Evolutionary conservation across 2,113 vertebrate genomes (phyloP).

Genomic region (Caretta caretta): DNA sequence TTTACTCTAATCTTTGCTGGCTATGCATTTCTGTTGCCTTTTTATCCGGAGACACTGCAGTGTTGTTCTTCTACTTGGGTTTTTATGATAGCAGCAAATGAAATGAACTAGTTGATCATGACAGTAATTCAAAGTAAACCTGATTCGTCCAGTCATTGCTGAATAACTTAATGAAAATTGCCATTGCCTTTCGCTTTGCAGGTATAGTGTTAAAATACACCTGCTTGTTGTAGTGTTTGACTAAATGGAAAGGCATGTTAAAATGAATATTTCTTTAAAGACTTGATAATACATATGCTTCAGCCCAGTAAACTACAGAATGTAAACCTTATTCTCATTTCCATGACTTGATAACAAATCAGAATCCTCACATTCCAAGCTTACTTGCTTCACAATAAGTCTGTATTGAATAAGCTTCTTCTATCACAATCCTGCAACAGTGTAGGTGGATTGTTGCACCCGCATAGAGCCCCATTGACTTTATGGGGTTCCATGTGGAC

Average conservation of each 20-base stretch:
- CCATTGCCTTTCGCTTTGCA: background rate
- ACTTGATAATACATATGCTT: background rate
- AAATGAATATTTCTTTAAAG: background rate
- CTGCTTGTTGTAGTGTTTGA: background rate
- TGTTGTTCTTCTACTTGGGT: background rate
- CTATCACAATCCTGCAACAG: background rate
- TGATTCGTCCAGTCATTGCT: background rate
- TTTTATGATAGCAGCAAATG: background rate
- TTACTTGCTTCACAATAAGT: background rate
- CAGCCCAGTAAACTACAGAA: background rate
- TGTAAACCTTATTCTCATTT: background rate
- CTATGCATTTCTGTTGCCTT: background rate
- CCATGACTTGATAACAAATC: background rate
- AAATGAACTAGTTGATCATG: background rate
- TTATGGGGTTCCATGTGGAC: background rate
- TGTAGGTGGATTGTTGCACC: background rate
- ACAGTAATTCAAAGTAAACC: background rate
- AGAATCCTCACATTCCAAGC: rapidly evolving
- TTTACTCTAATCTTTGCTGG: background rate
- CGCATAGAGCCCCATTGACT: background rate
- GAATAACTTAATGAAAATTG: background rate
- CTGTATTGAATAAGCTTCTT: background rate
- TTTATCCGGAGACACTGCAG: background rate
- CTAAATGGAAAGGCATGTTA: background rate
- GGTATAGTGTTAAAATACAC: background rate